These are phyloP conservation scores for Lepidurus apus DNA, from an alignment of 1,140 invertebrate species.

Conservation along the genomic window DNA sequence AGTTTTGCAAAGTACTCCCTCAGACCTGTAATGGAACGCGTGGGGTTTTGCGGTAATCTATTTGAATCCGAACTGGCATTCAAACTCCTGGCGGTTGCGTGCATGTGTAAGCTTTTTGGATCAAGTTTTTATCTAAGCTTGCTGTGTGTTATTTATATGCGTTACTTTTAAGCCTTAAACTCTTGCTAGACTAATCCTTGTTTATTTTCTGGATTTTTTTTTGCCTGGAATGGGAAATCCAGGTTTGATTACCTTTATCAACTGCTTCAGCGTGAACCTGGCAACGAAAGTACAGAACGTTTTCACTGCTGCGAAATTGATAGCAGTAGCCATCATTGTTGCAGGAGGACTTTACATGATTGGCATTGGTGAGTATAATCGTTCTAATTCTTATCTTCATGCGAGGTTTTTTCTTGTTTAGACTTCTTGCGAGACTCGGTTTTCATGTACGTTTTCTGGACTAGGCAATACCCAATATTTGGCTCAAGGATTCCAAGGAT, in stretches of 20 bases:
- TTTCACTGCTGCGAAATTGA: slow-evolving; percentile 81
- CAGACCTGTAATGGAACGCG: neutral
- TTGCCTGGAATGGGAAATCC: slow-evolving; percentile 45
- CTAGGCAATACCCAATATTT: slow-evolving; percentile 46
- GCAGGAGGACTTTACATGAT: slow-evolving; percentile 78
- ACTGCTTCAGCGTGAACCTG: slow-evolving; percentile 90
- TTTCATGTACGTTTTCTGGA: slow-evolving; percentile 22
- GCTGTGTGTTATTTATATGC: neutral
- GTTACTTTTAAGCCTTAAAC: no score
- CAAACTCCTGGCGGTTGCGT: neutral
- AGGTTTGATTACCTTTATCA: slow-evolving; percentile 82
- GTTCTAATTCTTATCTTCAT: neutral
- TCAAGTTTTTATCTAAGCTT: neutral
- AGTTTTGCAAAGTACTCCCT: slow-evolving; percentile 47
- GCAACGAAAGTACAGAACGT: slow-evolving; percentile 87
- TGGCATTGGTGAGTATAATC: slow-evolving; percentile 59
- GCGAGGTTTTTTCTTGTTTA: slow-evolving; percentile 23
- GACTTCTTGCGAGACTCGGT: neutral
- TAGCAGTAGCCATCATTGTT: slow-evolving; percentile 79
- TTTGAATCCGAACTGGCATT: neutral
- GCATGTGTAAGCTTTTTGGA: neutral
- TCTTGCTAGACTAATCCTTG: no score
- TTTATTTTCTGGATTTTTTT: slow-evolving; percentile 42
- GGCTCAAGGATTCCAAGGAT: slow-evolving; percentile 47
- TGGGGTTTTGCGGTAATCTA: neutral